Evolutionary conservation across 2,113 vertebrate species (phyloP).

Genomic region (Oryctolagus cuniculus): DNA sequence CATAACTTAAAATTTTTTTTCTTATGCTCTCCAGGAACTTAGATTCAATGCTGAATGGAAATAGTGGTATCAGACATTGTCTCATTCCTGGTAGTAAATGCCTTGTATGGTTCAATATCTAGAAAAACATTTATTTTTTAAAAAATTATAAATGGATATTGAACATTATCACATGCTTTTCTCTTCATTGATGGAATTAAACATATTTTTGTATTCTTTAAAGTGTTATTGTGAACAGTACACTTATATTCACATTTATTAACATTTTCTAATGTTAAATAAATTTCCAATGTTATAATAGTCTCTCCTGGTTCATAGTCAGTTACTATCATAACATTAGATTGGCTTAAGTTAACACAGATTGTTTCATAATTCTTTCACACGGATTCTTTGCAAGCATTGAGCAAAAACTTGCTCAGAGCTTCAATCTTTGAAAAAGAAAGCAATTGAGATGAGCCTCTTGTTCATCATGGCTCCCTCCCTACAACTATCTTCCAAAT

Average conservation of each 20-base stretch:
- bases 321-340: background rate
- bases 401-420: background rate
- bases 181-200: background rate
- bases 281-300: background rate
- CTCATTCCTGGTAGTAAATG: conserved; percentile 12
- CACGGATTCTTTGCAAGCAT: background rate
- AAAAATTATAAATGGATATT: background rate
- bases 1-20: background rate
- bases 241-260: background rate
- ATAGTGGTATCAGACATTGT: background rate
- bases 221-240: conserved; percentile 25
- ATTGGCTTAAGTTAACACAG: conserved; percentile 15
- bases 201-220: background rate
- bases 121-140: background rate
- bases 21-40: background rate
- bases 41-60: background rate
- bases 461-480: background rate
- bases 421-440: conserved; percentile 7
- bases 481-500: background rate
- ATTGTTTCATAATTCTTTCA: background rate
- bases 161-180: conserved; percentile 21
- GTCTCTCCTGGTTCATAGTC: background rate
- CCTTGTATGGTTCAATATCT: background rate
- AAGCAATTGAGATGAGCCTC: background rate
- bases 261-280: background rate